phyloP scores from a whole-genome alignment of 2,797 vertebrate genomes.

The Mus caroli region DNA sequence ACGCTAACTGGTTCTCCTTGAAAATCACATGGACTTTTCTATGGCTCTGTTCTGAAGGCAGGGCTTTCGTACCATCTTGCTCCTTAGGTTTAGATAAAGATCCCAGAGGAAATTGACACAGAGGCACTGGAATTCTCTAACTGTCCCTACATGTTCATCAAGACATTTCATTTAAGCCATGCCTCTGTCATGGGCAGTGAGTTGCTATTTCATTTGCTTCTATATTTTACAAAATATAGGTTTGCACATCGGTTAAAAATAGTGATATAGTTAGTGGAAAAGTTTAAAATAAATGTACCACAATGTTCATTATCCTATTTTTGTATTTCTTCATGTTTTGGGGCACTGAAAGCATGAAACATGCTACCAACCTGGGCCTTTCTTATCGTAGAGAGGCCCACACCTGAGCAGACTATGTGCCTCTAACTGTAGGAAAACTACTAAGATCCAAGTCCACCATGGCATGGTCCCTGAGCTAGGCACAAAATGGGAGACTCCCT shows the following conservation, averaged over 20 bases:
- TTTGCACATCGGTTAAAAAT: background rate
- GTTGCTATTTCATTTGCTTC: background rate
- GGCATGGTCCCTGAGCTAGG: too few species aligned
- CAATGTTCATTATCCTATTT: background rate
- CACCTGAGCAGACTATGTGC: fast-evolving
- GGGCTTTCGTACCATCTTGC: fast-evolving
- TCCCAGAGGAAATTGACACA: background rate
- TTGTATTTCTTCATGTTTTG: background rate
- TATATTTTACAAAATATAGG: background rate
- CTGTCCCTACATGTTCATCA: slow-evolving; percentile 17
- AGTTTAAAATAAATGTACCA: background rate
- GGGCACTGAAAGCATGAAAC: background rate
- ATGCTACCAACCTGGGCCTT: too few species aligned
- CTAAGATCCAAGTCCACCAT: background rate
- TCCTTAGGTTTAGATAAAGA: background rate
- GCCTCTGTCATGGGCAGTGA: too few species aligned
- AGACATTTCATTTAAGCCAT: background rate
- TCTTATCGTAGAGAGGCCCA: background rate
- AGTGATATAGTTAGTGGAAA: background rate
- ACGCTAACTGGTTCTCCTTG: background rate
- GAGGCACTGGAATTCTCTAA: background rate
- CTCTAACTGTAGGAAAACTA: background rate
- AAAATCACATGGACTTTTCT: background rate
- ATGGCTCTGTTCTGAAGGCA: background rate
- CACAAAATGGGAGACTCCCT: background rate